Base-by-base conservation (phyloP, 2,888 invertebrate genomes). In the Phengaris alcon region DNA sequence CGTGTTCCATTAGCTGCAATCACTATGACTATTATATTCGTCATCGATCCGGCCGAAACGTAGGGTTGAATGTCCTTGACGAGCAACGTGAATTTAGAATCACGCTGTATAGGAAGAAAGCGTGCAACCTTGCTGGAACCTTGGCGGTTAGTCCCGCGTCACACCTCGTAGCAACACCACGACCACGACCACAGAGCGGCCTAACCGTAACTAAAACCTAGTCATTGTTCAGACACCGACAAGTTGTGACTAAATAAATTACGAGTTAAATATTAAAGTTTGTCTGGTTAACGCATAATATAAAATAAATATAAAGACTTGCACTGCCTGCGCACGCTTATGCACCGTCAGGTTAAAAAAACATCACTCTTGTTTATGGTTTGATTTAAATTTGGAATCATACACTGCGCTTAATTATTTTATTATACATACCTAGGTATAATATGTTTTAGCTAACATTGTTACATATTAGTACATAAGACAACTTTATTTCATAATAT, bases 141-240 rank as follows among this genome's bases (percentile, higher is more conserved):
- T 80, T 82, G 82, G 79, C 74, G 55, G 72, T 82, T 82, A 87
- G 86, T 87, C 81, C 84, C 87, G 87, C 86, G 87, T 77, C 81
- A 80, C 79, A 77, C 82, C 74, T 77, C 84, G 82, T 78, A 77
- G 82, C 77, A 46, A 76, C 76, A 68, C 78, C 79, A 54, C 79
- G 80, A 68, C 78, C 79, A 54, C 79, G 80, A 79, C 83, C 72
- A 77, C 76, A 77, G 68, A 79, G 74, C 72, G 35, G 52, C 22
- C 54, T 52, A 72, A 72, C 52, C 54, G 72, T 72, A 72, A 72
- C 72, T 72, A 72, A 72, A 54, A 72, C 72, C 72, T 54, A 72
- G 72, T 72, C 72, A 44, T 54, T 72, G 72, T 72, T 72, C 72
- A 72, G 72, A 72, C 72, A 72, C 72, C 72, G 72, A 69, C 75